Conservation (phyloP, 2,797 vertebrate species). For the Smutsia gigantea region DNA sequence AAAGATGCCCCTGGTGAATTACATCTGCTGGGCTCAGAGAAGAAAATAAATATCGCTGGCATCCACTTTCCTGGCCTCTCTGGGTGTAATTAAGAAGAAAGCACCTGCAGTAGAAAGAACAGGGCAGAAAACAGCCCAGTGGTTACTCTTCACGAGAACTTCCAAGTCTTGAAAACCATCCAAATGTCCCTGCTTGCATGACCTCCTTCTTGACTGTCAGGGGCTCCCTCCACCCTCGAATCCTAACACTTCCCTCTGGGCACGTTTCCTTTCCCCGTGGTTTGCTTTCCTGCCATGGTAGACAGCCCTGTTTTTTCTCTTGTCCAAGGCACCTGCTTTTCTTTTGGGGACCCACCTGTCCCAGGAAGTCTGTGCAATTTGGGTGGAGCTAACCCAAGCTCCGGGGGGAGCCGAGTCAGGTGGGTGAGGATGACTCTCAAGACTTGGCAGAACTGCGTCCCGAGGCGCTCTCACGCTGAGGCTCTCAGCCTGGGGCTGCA, state of each 20-base stretch:
- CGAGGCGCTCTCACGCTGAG: background rate
- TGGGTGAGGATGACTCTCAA: no score
- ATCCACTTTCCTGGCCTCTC: conserved; percentile 36
- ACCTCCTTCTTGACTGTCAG: background rate
- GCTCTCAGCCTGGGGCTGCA: background rate
- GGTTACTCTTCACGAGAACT: background rate
- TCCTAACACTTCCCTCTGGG: background rate
- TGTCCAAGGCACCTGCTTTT: background rate
- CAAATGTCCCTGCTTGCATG: background rate
- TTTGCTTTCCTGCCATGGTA: background rate
- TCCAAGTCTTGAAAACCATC: background rate
- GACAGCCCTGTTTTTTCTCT: background rate
- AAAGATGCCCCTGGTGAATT: conserved; percentile 61
- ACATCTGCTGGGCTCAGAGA: conserved; percentile 51
- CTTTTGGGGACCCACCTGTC: background rate
- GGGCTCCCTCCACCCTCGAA: background rate
- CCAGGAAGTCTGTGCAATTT: rapidly evolving
- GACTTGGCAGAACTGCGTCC: background rate
- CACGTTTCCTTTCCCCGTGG: background rate
- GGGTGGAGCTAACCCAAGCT: background rate
- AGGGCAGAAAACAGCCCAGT: background rate
- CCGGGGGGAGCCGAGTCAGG: no score
- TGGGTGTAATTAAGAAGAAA: conserved; percentile 55
- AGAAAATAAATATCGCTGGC: conserved; percentile 59
- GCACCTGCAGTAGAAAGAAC: conserved; percentile 17